Percentiles rank a stretch among this genome's conserved stretches.
phyloP scores from a whole-genome alignment of 1,140 invertebrate species.

The Pseudachorutes palmiensis region DNA sequence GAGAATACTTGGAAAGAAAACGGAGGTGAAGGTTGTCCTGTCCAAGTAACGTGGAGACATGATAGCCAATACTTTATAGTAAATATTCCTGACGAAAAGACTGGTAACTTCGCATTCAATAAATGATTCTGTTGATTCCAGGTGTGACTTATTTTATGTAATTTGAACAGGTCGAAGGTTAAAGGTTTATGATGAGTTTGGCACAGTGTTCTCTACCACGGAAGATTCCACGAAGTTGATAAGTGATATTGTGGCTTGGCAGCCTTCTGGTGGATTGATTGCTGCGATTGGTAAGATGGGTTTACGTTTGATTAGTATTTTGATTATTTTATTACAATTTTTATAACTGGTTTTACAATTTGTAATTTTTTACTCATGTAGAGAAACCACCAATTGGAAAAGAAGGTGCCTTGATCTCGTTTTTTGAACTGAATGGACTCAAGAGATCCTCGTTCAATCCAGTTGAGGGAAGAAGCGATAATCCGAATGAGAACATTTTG shows the following conservation, averaged over 20 bases:
- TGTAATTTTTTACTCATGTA: background rate
- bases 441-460: slow-evolving; percentile 32
- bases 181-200: slow-evolving; percentile 30
- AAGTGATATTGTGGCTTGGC: slow-evolving; percentile 21
- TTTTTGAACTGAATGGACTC: slow-evolving; percentile 36
- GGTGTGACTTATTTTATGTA: too few relatives aligned
- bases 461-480: slow-evolving; percentile 18
- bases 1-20: background rate
- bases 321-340: too few relatives aligned
- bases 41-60: slow-evolving; percentile 24
- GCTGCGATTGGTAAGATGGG: slow-evolving; percentile 15
- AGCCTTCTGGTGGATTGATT: slow-evolving; percentile 31
- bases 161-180: slow-evolving; percentile 23
- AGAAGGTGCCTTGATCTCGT: slow-evolving; percentile 14
- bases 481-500: slow-evolving; percentile 5
- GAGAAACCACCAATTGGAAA: slow-evolving; percentile 13
- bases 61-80: slow-evolving; percentile 35
- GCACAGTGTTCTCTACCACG: slow-evolving; percentile 19
- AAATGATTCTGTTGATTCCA: slow-evolving; percentile 15
- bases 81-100: slow-evolving; percentile 18
- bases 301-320: too few relatives aligned
- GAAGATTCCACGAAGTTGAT: slow-evolving; percentile 23
- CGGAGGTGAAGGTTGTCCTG: background rate
- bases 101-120: slow-evolving; percentile 13
- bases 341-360: too few relatives aligned